phyloP scores from a whole-genome alignment of 2,888 invertebrate species.

The Stictocephala bisonia region DNA sequence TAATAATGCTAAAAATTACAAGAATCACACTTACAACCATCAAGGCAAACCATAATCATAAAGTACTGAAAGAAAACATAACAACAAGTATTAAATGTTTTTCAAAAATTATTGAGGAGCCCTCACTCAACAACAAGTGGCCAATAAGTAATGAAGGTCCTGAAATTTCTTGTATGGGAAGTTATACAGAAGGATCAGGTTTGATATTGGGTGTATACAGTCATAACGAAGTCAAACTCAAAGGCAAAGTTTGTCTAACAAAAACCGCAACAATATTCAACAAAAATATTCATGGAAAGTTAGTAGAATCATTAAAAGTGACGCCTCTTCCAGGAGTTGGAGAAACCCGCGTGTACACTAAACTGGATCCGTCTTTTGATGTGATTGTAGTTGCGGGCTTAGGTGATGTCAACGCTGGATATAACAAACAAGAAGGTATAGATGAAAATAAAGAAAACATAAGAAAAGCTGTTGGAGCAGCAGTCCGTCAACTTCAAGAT shows the following conservation, averaged over 20 bases:
- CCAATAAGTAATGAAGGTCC: neutral
- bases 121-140: too few species aligned
- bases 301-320: slow-evolving; percentile 48
- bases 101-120: too few species aligned
- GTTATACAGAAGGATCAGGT: slow-evolving; percentile 49
- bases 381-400: slow-evolving; percentile 79
- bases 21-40: too few species aligned
- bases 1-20: too few species aligned
- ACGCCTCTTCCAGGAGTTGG: slow-evolving; percentile 68
- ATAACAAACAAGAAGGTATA: slow-evolving; percentile 75
- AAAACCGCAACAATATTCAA: slow-evolving; percentile 53
- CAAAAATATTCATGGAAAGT: slow-evolving; percentile 47
- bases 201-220: slow-evolving; percentile 51
- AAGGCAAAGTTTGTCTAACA: slow-evolving; percentile 48
- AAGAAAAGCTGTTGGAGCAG: slow-evolving; percentile 75
- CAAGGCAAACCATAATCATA: too few species aligned
- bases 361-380: slow-evolving; percentile 72
- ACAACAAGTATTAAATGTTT: too few species aligned
- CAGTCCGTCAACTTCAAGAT: slow-evolving; percentile 69
- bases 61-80: too few species aligned
- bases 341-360: slow-evolving; percentile 73
- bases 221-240: slow-evolving; percentile 43
- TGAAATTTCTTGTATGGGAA: slow-evolving; percentile 10
- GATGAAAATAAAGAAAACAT: slow-evolving; percentile 82
- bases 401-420: slow-evolving; percentile 75